phyloP scores from a whole-genome alignment of 2,797 vertebrate genomes.

The Crenuchus spilurus region DNA sequence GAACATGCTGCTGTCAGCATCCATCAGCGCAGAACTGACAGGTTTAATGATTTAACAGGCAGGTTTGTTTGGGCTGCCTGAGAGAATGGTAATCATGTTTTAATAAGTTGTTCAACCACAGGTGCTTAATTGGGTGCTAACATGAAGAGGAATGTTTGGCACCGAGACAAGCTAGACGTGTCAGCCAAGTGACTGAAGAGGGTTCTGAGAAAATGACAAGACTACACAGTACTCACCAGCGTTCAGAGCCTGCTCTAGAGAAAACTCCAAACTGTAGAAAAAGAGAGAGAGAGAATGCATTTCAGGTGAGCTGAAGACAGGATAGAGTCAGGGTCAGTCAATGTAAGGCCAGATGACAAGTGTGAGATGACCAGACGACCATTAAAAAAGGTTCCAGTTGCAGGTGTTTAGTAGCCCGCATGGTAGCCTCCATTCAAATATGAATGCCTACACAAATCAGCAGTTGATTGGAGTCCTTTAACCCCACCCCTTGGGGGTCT shows the following conservation, averaged over 20 bases:
- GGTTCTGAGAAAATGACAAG: no score
- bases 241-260: constrained; percentile 63
- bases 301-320: not conserved
- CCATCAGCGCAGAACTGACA: not conserved
- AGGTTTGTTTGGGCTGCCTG: constrained; percentile 1
- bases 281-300: constrained; percentile 57
- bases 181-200: no score
- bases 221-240: constrained; percentile 73
- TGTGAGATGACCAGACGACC: no score
- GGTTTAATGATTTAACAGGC: not conserved
- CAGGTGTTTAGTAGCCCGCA: no score
- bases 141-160: not conserved
- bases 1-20: not conserved
- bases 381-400: no score
- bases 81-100: constrained; percentile 1
- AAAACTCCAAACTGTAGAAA: constrained; percentile 70
- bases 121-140: not conserved
- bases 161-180: no score
- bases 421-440: no score
- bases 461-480: no score
- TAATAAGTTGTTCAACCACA: not conserved
- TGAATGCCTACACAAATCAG: no score
- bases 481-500: no score
- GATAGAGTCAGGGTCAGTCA: not conserved
- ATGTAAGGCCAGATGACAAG: no score